Evolutionary conservation across 2,797 vertebrate genomes (phyloP).

Genomic region (Danionella dracula): DNA sequence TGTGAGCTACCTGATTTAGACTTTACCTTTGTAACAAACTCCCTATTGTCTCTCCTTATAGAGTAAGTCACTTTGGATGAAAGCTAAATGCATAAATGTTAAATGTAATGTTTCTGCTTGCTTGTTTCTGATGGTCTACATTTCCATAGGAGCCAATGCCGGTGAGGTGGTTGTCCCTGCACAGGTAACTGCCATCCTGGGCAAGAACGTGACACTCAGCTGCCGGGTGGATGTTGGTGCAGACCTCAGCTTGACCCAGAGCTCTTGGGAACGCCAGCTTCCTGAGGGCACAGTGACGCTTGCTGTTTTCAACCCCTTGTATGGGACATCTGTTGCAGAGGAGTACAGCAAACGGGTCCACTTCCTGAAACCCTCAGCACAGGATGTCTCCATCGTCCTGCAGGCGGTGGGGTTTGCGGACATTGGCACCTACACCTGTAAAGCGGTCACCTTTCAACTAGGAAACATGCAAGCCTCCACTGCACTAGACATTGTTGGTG

Average conservation of each 20-base stretch:
- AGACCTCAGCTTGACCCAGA: constrained; percentile 84
- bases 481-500: constrained; percentile 85
- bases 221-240: constrained; percentile 86
- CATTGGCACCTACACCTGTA: constrained; percentile 88
- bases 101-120: too few species aligned
- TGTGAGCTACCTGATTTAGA: too few species aligned
- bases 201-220: constrained; percentile 87
- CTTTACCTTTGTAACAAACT: too few species aligned
- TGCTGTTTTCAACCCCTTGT: constrained; percentile 87
- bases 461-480: constrained; percentile 88
- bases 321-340: constrained; percentile 80
- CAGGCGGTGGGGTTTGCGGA: constrained; percentile 83
- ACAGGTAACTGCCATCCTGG: constrained; percentile 83
- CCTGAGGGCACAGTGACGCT: constrained; percentile 78
- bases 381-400: constrained; percentile 85
- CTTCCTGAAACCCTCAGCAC: constrained; percentile 82
- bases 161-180: constrained; percentile 82
- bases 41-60: too few species aligned
- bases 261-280: constrained; percentile 87
- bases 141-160: constrained; percentile 78
- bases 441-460: constrained; percentile 91
- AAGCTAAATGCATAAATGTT: too few species aligned
- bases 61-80: too few species aligned
- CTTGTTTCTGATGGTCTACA: too few species aligned
- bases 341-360: constrained; percentile 80